A percentile compares a stretch with the other conserved stretches of the same genome.
phyloP scores from a whole-genome alignment of 2,113 vertebrate genomes.

The Etia nguti region DNA sequence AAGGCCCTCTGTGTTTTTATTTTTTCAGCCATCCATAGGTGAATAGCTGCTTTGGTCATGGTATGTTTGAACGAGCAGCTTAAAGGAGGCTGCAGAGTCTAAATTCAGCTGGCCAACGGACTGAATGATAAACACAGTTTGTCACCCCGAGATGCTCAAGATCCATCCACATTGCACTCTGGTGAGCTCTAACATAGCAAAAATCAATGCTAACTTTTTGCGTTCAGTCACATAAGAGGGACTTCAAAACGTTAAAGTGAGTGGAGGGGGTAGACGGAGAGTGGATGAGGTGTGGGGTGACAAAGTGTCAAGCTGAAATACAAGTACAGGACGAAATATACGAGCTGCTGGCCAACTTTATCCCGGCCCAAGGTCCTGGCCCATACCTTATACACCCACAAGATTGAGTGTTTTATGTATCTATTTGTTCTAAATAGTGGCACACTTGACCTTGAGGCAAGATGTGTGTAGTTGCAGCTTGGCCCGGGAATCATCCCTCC shows the following conservation, averaged over 20 bases:
- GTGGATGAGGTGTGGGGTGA: slow-evolving; percentile 7
- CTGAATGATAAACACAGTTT: slow-evolving; percentile 38
- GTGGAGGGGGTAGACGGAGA: not conserved
- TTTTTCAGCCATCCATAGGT: slow-evolving; percentile 29
- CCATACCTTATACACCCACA: slow-evolving; percentile 45
- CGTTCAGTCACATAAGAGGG: slow-evolving; percentile 39
- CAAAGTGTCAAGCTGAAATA: slow-evolving; percentile 58
- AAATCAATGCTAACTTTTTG: slow-evolving; percentile 61
- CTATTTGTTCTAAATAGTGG: slow-evolving; percentile 74
- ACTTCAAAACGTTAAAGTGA: slow-evolving; percentile 9
- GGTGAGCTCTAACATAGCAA: slow-evolving; percentile 29
- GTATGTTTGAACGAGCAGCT: slow-evolving; percentile 50
- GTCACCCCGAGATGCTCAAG: slow-evolving; percentile 12
- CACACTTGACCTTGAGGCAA: slow-evolving; percentile 73
- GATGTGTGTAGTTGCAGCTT: slow-evolving; percentile 58
- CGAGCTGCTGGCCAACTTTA: slow-evolving; percentile 53
- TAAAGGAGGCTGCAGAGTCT: slow-evolving; percentile 18
- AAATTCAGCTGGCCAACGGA: slow-evolving; percentile 50
- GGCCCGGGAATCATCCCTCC: slow-evolving; percentile 69
- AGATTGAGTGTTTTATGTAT: slow-evolving; percentile 71
- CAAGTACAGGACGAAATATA: slow-evolving; percentile 66
- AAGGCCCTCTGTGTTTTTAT: slow-evolving; percentile 44
- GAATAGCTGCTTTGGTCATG: slow-evolving; percentile 56
- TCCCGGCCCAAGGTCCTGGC: slow-evolving; percentile 61
- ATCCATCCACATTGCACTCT: slow-evolving; percentile 24